phyloP scores from a whole-genome alignment of 1,140 invertebrate genomes.

The Epicauta chinensis region DNA sequence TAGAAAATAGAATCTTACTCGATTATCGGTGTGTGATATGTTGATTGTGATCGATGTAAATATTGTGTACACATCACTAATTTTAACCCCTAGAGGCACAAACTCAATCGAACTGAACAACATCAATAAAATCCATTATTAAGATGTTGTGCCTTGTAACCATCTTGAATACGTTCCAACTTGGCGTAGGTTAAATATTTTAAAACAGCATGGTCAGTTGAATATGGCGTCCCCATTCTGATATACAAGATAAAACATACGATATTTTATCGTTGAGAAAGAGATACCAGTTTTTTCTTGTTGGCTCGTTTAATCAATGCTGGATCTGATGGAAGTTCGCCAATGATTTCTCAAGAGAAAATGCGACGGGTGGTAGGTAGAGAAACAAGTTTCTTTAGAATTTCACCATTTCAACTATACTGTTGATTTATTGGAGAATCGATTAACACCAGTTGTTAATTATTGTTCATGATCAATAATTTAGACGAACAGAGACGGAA shows the following conservation, averaged over 20 bases:
- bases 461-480: too few relatives aligned
- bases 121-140: conserved; percentile 22
- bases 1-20: conserved; percentile 19
- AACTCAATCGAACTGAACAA: too few relatives aligned
- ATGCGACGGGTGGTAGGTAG: conserved; percentile 17
- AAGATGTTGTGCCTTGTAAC: conserved; percentile 23
- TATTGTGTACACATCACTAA: conserved; percentile 11
- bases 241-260: conserved; percentile 16
- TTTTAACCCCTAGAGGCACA: not conserved
- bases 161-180: conserved; percentile 23
- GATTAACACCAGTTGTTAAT: too few relatives aligned
- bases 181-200: conserved; percentile 29
- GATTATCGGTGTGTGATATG: conserved; percentile 11
- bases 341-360: too few relatives aligned
- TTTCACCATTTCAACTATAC: too few relatives aligned
- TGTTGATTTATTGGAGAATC: too few relatives aligned
- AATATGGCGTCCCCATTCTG: conserved; percentile 20
- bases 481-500: too few relatives aligned
- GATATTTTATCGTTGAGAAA: conserved; percentile 2
- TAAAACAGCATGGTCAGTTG: conserved; percentile 19
- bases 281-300: not conserved
- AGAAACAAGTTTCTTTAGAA: conserved; percentile 32
- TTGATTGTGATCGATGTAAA: conserved; percentile 1
- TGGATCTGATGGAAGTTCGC: conserved; percentile 7
- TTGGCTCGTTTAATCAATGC: too few relatives aligned